Conservation (phyloP, 2,113 vertebrate genomes). For the Pagrus major region DNA sequence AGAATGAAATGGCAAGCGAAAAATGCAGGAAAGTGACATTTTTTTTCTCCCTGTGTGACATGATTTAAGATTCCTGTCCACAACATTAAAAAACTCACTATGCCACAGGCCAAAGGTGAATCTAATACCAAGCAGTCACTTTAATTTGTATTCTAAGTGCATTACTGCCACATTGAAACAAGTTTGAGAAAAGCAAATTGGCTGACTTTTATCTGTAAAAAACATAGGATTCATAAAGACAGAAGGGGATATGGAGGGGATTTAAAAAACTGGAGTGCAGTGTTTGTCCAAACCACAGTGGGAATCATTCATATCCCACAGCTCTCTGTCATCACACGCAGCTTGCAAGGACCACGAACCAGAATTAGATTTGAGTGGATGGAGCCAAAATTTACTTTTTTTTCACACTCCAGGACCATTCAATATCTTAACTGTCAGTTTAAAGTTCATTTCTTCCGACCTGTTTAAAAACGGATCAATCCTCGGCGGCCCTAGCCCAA, state of each 20-base stretch:
- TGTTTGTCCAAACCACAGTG: constrained; percentile 31
- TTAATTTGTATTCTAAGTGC: not conserved
- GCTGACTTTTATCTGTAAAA: not conserved
- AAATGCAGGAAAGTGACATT: constrained; percentile 14
- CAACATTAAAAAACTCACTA: not conserved
- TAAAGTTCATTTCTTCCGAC: constrained; percentile 43
- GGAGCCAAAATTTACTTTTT: constrained; percentile 21
- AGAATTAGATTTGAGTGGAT: constrained; percentile 27
- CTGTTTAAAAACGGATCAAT: constrained; percentile 54
- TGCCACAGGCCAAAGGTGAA: not conserved
- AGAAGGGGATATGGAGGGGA: constrained; percentile 14
- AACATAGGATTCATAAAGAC: not conserved
- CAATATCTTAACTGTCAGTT: constrained; percentile 37
- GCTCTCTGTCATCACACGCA: constrained; percentile 25
- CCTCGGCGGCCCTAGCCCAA: constrained; percentile 29
- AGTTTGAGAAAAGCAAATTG: not conserved
- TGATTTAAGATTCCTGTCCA: not conserved
- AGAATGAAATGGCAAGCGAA: not conserved
- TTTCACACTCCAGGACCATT: constrained; percentile 15
- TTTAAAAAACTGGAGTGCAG: constrained; percentile 40
- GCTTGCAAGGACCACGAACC: constrained; percentile 12
- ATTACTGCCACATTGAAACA: not conserved
- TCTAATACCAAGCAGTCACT: not conserved
- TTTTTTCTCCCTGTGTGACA: not conserved
- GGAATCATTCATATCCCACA: constrained; percentile 37